Base-by-base conservation (phyloP, 2,888 invertebrate genomes). In the Nemotelus nigrinus region DNA sequence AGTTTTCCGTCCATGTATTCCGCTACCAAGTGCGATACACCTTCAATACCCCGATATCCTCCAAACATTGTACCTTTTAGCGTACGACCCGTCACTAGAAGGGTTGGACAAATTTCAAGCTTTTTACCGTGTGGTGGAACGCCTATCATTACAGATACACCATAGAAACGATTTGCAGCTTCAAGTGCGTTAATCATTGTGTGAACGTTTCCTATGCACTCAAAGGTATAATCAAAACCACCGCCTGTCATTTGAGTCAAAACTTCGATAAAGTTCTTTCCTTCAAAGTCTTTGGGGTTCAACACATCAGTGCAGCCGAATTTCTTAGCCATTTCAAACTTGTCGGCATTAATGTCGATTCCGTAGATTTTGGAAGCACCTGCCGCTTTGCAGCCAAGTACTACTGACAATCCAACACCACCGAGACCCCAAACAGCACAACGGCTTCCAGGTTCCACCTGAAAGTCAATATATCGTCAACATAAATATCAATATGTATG, bases 61-160 rank as follows among this genome's bases (percentile, higher is more conserved):
- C 97, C 97, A 83, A 97, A 97, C 79, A 96, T 96, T 48, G 95
- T 93, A 81, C 97, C 97, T 86, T 94, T 96, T 99, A 99, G 99
- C 1, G 94, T 94, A 63, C 99, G 91, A 2, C 99, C 99, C 3
- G 98, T 98, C 25, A 99, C 97, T 78, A 99, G 90, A 87, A 99
- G 98, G 89, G 99, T 99, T 53, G 99, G 99, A 25, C 96, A 91
- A 5, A 99, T 99, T 81, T 94, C 92, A 81, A 99, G 98, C 87
- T 99, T 99, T 84, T 98, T 94, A 0, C 99, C 99, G 7, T 96
- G 92, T 65, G 93, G 95, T n/a, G 99, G 98, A 0, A 99, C 98
- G 48, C 99, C 99, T 80, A 99, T 96, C 81, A 99, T 96, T 0
- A 96, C 93, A 1, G 97, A 96, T 53, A 93, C 93, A n/a, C 99